Evolutionary conservation across 2,888 invertebrate genomes (phyloP).

Genomic region (Acrobasis suavella): DNA sequence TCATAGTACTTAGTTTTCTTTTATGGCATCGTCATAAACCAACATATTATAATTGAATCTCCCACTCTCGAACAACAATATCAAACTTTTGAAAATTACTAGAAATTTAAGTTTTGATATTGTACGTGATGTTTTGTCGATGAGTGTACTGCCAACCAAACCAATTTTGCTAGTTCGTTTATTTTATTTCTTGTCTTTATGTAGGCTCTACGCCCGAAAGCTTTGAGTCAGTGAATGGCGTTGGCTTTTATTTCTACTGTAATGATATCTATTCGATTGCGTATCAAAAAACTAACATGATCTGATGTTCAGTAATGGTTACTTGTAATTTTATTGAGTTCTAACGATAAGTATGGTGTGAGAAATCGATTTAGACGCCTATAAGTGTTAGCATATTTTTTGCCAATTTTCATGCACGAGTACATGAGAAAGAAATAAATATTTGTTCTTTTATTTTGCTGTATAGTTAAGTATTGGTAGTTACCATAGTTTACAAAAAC

Average conservation of each 20-base stretch:
- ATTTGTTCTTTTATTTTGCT: too few species aligned
- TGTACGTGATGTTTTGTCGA: too few species aligned
- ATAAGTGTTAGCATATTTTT: not conserved
- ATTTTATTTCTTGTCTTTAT: not conserved
- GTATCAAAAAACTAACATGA: slow-evolving; percentile 32
- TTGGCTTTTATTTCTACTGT: slow-evolving; percentile 30
- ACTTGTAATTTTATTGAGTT: slow-evolving; percentile 25
- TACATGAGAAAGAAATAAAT: not conserved
- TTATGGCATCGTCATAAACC: too few species aligned
- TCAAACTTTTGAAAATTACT: too few species aligned
- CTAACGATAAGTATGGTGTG: not conserved
- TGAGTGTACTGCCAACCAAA: not conserved
- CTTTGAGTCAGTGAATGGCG: slow-evolving; percentile 37
- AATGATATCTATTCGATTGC: slow-evolving; percentile 29
- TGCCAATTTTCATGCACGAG: not conserved
- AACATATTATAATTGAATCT: too few species aligned
- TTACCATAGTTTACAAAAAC: too few species aligned
- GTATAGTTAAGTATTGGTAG: too few species aligned
- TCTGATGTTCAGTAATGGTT: slow-evolving; percentile 31
- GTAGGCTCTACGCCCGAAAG: slow-evolving; percentile 34
- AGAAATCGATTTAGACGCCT: not conserved
- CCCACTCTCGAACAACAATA: too few species aligned
- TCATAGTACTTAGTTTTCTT: too few species aligned
- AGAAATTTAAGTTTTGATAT: too few species aligned
- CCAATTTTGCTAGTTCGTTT: not conserved